Conservation (phyloP, 1,140 invertebrate genomes). For the Bombus sylvicola region DNA sequence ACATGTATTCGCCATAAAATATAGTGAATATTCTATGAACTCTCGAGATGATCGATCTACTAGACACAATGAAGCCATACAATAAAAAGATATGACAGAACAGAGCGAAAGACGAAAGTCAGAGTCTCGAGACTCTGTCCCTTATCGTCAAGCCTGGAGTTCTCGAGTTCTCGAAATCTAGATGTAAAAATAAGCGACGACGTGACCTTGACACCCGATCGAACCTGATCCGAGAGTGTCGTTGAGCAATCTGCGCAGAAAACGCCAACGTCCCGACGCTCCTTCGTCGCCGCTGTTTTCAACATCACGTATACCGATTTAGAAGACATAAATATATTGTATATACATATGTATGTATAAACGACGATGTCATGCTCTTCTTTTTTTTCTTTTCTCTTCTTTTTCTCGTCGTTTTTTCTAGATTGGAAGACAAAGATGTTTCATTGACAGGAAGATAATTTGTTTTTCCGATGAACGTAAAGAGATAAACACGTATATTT, state of each 20-base stretch:
- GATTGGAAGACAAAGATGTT: background rate
- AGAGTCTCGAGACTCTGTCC: background rate
- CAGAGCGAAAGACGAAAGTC: background rate
- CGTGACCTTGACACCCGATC: constrained; percentile 43
- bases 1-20: too few species aligned
- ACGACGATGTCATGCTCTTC: too few species aligned
- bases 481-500: too few species aligned
- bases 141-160: background rate
- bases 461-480: too few species aligned
- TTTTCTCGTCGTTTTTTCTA: background rate
- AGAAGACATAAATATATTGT: background rate
- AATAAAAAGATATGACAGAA: too few species aligned
- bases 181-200: constrained; percentile 34
- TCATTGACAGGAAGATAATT: too few species aligned
- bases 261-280: background rate
- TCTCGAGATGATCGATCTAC: too few species aligned
- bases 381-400: too few species aligned
- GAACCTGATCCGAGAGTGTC: constrained; percentile 16
- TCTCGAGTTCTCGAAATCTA: background rate
- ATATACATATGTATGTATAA: background rate
- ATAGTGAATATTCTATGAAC: too few species aligned
- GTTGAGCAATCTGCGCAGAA: constrained; percentile 2
- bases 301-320: background rate
- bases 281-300: too few species aligned
- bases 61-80: too few species aligned